Evolutionary conservation across 64 coral and sea anemone species (phyloP), one percentile per base, ranked within the genome.

Genomic region (Catalaphyllia jardinei): DNA sequence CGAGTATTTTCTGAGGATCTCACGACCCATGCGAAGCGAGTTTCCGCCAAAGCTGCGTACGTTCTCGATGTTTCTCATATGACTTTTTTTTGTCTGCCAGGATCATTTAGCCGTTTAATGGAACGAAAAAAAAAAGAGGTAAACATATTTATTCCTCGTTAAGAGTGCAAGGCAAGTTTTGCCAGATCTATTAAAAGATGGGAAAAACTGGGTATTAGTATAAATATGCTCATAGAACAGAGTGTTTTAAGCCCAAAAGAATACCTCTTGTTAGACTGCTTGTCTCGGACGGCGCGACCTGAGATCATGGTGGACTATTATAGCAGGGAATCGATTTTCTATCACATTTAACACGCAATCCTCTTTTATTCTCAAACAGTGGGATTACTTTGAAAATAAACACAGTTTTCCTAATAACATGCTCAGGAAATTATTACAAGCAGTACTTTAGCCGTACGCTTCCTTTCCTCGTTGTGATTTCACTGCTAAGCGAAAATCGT

Each of bases 21-120:
- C 30, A 11, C 42, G 62, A 65, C 81, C 81, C 81, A 85, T 85
- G 81, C 81, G 49, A 85, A 85, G 81, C 35, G 12, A 2, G 64
- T 85, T 85, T 85, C 81, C 81, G 63, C 15, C 10, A 85, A 85
- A 71, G 35, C 64, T 50, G 62, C 69, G 39, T 24, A 46, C 17
- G 20, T 22, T 14, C 24, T 64, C 60, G 22, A 28, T 42, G 46
- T 55, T 79, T 60, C 12, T 79, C 2, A 35, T 17, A 17, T n/a
- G 14, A 49, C 0, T 11, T 67, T 85, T 71, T 20, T 50, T 67
- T 51, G 15, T 20, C 9, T 16, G 18, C 20, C 76, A 33, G 9
- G 16, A 22, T 63, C 28, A 39, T 65, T 16, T 19, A 42, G 2
- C 20, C 7, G 16, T 27, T 69, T n/a, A 69, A 69, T 16, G 1